Base-by-base conservation (phyloP, 2,797 vertebrate genomes). In the Toxotes lorentzi region DNA sequence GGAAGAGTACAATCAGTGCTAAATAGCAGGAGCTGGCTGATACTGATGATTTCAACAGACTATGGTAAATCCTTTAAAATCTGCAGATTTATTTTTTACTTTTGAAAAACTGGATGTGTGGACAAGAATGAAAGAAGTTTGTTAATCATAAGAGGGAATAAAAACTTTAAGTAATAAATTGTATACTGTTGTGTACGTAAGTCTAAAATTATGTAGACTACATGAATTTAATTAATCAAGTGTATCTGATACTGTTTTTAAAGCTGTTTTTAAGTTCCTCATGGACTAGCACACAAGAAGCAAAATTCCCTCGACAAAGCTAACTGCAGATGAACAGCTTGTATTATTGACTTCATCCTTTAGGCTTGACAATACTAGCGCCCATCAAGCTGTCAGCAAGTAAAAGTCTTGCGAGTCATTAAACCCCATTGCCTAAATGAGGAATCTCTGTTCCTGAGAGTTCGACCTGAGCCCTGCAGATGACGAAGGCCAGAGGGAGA, bases 381-480 rank as follows among this genome's bases (percentile, higher is more conserved):
- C 51, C 48, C 32, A 63, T 87, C 70, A 16, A 70, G 68, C 76
- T 88, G 82, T 90, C 89, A 82, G 72, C 21, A 71, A 61, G 81
- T 78, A 86, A 86, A 87, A 76, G 78, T 84, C 50, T 78, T 73
- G 50, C 27, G 27, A 85, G 59, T 85, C 91, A 90, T 92, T 89
- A 89, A 92, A 87, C 80, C 3, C 50, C 54, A 87, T 90, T 88
- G 82, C 91, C 75, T 82, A 73, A 80, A 83, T 79, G 74, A 79
- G 51, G 75, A 74, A 86, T 86, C 47, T 82, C 50, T 61, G 59
- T 59, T 76, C 1, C 3, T 85, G 51, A 87, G 82, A 85, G 81
- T 78, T 78, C 30, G 78, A 34, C 34, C 30, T 56, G 56, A 68
- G n/a, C 19, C 13, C 70, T 45, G 69, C 73, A 74, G 72, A 54